A percentile compares a stretch with the other conserved stretches of the same genome.
phyloP scores from a whole-genome alignment of 2,113 vertebrate species.

The Pterocles burchelli region DNA sequence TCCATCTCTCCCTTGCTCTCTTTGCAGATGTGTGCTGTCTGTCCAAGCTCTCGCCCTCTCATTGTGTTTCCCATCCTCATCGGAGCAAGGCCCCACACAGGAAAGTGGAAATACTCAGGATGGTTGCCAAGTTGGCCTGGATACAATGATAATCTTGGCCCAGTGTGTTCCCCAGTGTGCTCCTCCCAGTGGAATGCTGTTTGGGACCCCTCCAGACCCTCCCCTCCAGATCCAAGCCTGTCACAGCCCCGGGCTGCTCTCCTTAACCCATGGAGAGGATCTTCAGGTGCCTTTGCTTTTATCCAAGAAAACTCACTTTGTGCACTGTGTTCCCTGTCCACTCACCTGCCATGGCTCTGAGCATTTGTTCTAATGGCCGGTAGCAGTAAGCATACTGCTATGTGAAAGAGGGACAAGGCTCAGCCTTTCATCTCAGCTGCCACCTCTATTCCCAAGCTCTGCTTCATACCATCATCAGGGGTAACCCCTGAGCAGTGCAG shows the following conservation, averaged over 20 bases:
- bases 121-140: not conserved
- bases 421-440: not conserved
- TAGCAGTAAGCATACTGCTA: accelerated
- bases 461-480: not conserved
- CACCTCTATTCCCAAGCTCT: not conserved
- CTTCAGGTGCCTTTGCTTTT: not conserved
- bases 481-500: not conserved
- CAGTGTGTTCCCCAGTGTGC: accelerated
- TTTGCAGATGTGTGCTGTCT: too few species aligned
- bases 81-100: not conserved
- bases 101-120: not conserved
- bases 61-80: accelerated
- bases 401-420: not conserved
- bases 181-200: not conserved
- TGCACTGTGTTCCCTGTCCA: not conserved
- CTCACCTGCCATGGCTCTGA: not conserved
- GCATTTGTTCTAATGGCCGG: too few species aligned
- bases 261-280: not conserved
- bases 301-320: not conserved
- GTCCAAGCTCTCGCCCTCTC: not conserved
- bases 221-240: accelerated
- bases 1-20: not conserved
- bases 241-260: not conserved
- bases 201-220: not conserved
- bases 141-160: not conserved